Conservation (phyloP, 1,140 invertebrate species). For the Vanessa atalanta region DNA sequence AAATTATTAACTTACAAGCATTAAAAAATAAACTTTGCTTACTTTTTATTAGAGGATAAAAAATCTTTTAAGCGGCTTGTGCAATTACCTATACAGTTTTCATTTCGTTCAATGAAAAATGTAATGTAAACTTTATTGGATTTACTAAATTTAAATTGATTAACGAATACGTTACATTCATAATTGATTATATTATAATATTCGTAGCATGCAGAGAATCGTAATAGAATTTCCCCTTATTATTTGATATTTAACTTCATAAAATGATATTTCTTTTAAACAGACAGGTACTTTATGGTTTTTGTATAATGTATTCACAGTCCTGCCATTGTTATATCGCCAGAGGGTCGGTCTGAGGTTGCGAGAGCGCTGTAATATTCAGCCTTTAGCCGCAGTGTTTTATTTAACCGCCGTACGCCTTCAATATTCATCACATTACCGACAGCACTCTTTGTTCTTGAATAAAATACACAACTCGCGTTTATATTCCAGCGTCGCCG, state of each 20-base stretch:
- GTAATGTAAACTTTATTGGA: too few relatives aligned
- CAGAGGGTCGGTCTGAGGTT: conserved; percentile 15
- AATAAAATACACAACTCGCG: conserved; percentile 34
- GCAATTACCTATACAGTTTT: too few relatives aligned
- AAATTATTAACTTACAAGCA: too few relatives aligned
- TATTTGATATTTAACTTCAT: background rate
- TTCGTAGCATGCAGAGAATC: too few relatives aligned
- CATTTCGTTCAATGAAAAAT: too few relatives aligned
- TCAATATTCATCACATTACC: conserved; percentile 38
- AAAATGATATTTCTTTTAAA: background rate
- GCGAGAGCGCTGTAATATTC: conserved; percentile 11
- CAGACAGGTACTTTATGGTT: conserved; percentile 1
- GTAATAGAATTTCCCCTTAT: background rate
- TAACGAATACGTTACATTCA: too few relatives aligned
- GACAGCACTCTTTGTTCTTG: conserved; percentile 34
- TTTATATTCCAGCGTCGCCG: conserved; percentile 33
- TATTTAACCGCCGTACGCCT: conserved; percentile 34
- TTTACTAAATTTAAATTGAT: too few relatives aligned
- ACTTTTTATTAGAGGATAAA: too few relatives aligned
- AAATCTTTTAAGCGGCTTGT: too few relatives aligned
- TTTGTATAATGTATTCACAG: conserved; percentile 11
- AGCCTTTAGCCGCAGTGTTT: conserved; percentile 31
- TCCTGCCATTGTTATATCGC: conserved; percentile 1
- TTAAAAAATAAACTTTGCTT: too few relatives aligned
- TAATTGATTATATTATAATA: too few relatives aligned